Evolutionary conservation across 2,888 invertebrate genomes (phyloP).

Genomic region (Microctonus brassicae): DNA sequence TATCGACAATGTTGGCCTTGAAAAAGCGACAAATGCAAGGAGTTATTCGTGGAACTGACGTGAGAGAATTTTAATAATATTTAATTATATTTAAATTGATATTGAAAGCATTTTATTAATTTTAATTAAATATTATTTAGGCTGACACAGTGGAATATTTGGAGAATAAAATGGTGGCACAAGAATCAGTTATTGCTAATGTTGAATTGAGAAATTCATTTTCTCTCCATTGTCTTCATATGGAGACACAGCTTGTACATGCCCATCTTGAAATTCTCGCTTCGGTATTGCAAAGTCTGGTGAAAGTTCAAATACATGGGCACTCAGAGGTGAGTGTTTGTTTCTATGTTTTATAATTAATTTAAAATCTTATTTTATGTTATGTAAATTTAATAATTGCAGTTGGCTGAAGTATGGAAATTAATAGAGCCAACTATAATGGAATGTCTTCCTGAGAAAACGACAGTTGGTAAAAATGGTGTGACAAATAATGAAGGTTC

Average conservation of each 20-base stretch:
- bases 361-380: conserved; percentile 6
- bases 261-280: conserved; percentile 75
- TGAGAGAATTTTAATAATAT: conserved; percentile 60
- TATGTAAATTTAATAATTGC: conserved; percentile 50
- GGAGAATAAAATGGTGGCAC: conserved; percentile 75
- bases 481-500: conserved; percentile 38
- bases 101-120: neutral
- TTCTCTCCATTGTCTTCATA: conserved; percentile 75
- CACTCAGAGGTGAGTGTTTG: conserved; percentile 72
- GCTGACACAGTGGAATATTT: conserved; percentile 75
- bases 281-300: conserved; percentile 73
- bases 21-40: conserved; percentile 77
- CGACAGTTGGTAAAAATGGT: conserved; percentile 47
- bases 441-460: conserved; percentile 71
- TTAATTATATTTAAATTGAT: neutral
- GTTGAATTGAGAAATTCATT: conserved; percentile 75
- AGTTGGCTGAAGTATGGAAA: conserved; percentile 74
- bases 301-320: conserved; percentile 72
- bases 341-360: conserved; percentile 7
- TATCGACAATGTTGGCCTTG: conserved; percentile 75
- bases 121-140: conserved; percentile 59
- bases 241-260: conserved; percentile 76
- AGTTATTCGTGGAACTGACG: conserved; percentile 75
- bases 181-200: conserved; percentile 75
- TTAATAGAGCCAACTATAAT: conserved; percentile 71